Conservation (phyloP, 2,888 invertebrate genomes). For the Oscheius onirici region DNA sequence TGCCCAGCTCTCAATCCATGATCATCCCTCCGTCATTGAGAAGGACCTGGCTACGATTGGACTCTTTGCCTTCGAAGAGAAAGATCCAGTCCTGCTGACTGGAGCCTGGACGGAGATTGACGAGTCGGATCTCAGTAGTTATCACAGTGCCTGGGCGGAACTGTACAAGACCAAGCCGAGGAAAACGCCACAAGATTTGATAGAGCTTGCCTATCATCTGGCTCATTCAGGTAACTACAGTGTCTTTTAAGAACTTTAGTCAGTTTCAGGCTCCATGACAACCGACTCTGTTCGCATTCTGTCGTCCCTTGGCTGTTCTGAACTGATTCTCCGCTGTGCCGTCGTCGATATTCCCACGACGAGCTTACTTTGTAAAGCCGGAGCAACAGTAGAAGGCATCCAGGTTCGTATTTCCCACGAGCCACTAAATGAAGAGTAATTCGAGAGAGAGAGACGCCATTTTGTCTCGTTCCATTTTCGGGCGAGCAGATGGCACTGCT, state of each 20-base stretch:
- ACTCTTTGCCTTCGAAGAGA: constrained; percentile 11
- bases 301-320: constrained; percentile 47
- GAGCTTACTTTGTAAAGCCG: constrained; percentile 46
- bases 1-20: constrained; percentile 41
- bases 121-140: constrained; percentile 38
- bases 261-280: constrained; percentile 27
- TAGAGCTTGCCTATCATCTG: constrained; percentile 59
- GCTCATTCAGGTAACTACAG: constrained; percentile 48
- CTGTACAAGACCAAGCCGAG: constrained; percentile 52
- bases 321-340: constrained; percentile 49
- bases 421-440: constrained; percentile 10
- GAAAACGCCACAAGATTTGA: constrained; percentile 55
- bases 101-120: constrained; percentile 35
- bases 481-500: not conserved
- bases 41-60: constrained; percentile 24
- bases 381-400: constrained; percentile 41
- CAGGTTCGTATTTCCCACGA: constrained; percentile 24
- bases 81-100: constrained; percentile 25
- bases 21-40: constrained; percentile 37
- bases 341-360: constrained; percentile 56
- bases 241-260: not conserved
- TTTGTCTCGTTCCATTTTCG: not conserved
- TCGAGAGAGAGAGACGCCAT: not conserved
- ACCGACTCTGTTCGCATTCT: constrained; percentile 40
- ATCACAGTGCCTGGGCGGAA: constrained; percentile 57